Evolutionary conservation across 2,797 vertebrate species (phyloP).

Genomic region (Podarcis siculus): DNA sequence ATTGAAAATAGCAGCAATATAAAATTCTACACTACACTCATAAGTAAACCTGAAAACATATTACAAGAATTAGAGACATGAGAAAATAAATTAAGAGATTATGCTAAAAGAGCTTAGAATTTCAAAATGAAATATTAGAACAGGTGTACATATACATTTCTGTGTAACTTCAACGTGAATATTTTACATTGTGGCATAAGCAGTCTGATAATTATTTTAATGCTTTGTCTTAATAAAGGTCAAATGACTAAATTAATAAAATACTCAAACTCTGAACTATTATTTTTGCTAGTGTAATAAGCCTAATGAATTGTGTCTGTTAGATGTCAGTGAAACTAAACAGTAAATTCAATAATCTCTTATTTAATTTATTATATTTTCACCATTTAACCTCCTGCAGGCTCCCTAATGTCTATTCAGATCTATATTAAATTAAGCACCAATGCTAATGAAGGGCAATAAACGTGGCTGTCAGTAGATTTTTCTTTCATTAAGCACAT

Average conservation of each 20-base stretch:
- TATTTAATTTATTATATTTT: conserved; percentile 84
- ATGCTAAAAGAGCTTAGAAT: background rate
- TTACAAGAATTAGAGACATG: conserved; percentile 1
- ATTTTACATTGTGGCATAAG: conserved; percentile 20
- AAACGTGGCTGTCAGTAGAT: conserved; percentile 87
- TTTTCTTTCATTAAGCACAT: conserved; percentile 90
- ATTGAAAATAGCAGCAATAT: background rate
- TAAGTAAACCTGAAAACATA: background rate
- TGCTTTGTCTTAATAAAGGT: conserved; percentile 62
- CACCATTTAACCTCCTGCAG: conserved; percentile 88
- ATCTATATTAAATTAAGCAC: conserved; percentile 89
- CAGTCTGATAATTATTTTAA: conserved; percentile 54
- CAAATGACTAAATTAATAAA: conserved; percentile 68
- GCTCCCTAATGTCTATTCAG: conserved; percentile 88
- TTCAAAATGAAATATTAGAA: conserved; percentile 36
- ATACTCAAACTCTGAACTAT: conserved; percentile 66
- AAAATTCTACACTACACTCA: conserved; percentile 4
- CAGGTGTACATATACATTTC: conserved; percentile 39
- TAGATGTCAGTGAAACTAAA: conserved; percentile 84
- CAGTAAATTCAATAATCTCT: conserved; percentile 87
- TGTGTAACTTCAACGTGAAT: conserved; percentile 40
- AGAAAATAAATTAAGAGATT: conserved; percentile 6
- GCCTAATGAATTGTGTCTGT: conserved; percentile 81
- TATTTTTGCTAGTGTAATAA: conserved; percentile 72
- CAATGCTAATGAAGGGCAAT: conserved; percentile 88